Conservation (phyloP, 1,140 invertebrate genomes). For the Drosophila biarmipes region DNA sequence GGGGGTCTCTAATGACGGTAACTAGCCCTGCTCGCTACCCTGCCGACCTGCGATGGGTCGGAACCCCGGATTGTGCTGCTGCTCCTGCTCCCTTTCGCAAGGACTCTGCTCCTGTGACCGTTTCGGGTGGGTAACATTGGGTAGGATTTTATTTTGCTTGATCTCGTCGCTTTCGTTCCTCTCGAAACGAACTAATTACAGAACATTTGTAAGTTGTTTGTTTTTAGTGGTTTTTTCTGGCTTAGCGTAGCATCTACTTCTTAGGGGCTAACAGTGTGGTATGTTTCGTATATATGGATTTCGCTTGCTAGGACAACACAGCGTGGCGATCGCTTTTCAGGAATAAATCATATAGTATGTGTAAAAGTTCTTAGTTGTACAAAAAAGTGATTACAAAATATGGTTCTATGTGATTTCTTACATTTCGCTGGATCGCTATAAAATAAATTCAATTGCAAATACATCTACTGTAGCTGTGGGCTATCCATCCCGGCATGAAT, state of each 20-base stretch:
- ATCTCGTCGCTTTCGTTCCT: slow-evolving; percentile 34
- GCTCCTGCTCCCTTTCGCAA: slow-evolving; percentile 24
- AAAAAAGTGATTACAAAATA: slow-evolving; percentile 71
- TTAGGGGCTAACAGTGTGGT: slow-evolving; percentile 69
- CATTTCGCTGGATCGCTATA: slow-evolving; percentile 32
- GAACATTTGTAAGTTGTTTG: slow-evolving; percentile 29
- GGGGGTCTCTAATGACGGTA: slow-evolving; percentile 31
- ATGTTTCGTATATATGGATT: slow-evolving; percentile 35
- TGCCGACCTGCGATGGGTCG: slow-evolving; percentile 5
- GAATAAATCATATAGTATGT: slow-evolving; percentile 66
- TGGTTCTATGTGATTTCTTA: slow-evolving; percentile 62
- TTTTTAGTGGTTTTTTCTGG: slow-evolving; percentile 29
- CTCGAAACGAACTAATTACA: slow-evolving; percentile 67
- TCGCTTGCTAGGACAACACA: slow-evolving; percentile 20
- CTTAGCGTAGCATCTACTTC: slow-evolving; percentile 65
- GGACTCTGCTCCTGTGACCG: slow-evolving; percentile 36
- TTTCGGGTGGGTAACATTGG: slow-evolving; percentile 72
- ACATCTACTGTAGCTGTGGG: slow-evolving; percentile 46
- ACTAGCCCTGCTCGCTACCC: slow-evolving; percentile 41
- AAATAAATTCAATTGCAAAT: slow-evolving; percentile 44
- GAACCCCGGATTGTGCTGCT: slow-evolving; percentile 10
- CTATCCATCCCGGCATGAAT: slow-evolving; percentile 24
- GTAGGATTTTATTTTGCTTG: slow-evolving; percentile 55
- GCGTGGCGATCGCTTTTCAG: slow-evolving; percentile 19
- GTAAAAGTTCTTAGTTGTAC: slow-evolving; percentile 62